Percentiles rank a stretch among this genome's conserved stretches.
phyloP scores from a whole-genome alignment of 2,113 vertebrate species.

The Hydrolagus affinis region DNA sequence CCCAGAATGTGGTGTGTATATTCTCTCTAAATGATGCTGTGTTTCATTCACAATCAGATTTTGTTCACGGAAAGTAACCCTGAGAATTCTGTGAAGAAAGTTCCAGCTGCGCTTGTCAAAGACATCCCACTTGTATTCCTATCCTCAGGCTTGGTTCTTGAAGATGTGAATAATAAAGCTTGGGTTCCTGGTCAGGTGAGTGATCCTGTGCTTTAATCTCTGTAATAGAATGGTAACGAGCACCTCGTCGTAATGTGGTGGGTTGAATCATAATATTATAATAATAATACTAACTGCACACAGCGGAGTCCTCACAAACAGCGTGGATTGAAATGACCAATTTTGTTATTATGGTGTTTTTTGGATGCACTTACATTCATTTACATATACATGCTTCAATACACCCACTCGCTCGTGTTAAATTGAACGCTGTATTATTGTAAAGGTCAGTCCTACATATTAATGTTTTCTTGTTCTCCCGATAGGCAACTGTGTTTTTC shows the following conservation, averaged over 20 bases:
- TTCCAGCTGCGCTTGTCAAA: not conserved
- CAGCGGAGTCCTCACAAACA: too few relatives aligned
- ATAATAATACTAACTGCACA: too few relatives aligned
- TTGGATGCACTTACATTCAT: too few relatives aligned
- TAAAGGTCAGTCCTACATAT: not conserved
- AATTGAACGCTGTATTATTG: not conserved
- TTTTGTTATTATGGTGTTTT: too few relatives aligned
- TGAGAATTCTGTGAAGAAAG: not conserved
- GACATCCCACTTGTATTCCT: not conserved
- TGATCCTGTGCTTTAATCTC: not conserved
- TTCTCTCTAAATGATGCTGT: not conserved
- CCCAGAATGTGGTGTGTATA: not conserved
- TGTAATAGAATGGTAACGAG: too few relatives aligned
- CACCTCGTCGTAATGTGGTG: too few relatives aligned
- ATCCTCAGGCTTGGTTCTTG: not conserved
- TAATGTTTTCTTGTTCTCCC: not conserved
- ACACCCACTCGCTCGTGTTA: too few relatives aligned
- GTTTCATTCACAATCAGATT: not conserved
- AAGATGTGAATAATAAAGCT: slow-evolving; percentile 18
- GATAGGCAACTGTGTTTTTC: slow-evolving; percentile 21
- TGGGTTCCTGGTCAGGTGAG: not conserved
- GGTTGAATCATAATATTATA: too few relatives aligned
- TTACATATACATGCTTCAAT: too few relatives aligned
- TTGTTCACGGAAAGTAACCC: slow-evolving; percentile 7
- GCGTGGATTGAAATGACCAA: too few relatives aligned